Percentiles rank a stretch among this genome's conserved stretches.
phyloP scores from a whole-genome alignment of 2,113 vertebrate species.

The Fregetta grallaria region DNA sequence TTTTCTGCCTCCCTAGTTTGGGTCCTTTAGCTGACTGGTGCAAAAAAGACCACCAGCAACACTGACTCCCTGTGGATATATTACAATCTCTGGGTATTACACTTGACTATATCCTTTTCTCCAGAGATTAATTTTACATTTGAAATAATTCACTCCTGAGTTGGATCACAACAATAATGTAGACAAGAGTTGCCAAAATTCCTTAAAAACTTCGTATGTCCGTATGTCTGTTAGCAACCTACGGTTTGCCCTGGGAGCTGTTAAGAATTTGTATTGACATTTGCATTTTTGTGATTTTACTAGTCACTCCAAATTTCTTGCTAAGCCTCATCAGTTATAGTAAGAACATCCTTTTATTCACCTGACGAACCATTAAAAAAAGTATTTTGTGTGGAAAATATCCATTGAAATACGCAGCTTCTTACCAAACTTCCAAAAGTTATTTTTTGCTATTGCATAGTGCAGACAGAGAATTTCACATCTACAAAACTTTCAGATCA shows the following conservation, averaged over 20 bases:
- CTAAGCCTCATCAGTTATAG: background rate
- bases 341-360: background rate
- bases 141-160: background rate
- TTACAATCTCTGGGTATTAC: background rate
- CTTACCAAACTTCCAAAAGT: background rate
- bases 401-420: background rate
- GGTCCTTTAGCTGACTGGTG: conserved; percentile 39
- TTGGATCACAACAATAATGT: background rate
- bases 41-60: conserved; percentile 9
- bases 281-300: background rate
- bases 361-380: background rate
- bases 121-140: background rate
- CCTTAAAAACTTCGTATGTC: background rate
- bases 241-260: background rate
- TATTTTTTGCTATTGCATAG: background rate
- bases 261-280: background rate
- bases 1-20: conserved; percentile 44
- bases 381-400: background rate
- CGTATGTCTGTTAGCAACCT: background rate
- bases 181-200: background rate
- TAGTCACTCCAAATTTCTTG: background rate
- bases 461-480: background rate
- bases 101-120: background rate
- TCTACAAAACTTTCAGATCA: background rate
- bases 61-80: conserved; percentile 44